Evolutionary conservation across 53 echinoderm and acorn worm species (phyloP).

Genomic region (Paelopatides confundens): DNA sequence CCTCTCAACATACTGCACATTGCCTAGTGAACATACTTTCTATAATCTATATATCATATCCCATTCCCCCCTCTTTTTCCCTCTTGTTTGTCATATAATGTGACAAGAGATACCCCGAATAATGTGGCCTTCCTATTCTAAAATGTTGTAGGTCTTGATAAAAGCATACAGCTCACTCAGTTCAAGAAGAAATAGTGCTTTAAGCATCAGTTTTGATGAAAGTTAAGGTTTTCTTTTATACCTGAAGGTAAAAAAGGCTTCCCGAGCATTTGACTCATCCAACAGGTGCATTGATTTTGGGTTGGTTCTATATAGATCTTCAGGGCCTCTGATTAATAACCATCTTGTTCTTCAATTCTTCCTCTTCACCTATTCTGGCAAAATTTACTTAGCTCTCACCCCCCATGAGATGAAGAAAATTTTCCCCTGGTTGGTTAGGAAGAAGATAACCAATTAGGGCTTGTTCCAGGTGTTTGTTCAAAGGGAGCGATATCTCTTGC

Average conservation of each 20-base stretch:
- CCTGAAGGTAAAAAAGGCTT: constrained; percentile 32
- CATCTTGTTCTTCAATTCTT: constrained; percentile 8
- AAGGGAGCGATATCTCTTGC: background rate
- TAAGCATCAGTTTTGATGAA: constrained; percentile 32
- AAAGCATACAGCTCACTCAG: too few species aligned
- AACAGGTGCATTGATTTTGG: constrained; percentile 40
- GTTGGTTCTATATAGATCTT: constrained; percentile 3
- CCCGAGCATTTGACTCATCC: constrained; percentile 37
- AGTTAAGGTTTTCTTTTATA: constrained; percentile 21
- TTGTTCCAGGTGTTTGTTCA: constrained; percentile 14
- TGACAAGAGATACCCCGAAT: too few species aligned
- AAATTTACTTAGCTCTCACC: constrained; percentile 44
- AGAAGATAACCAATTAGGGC: constrained; percentile 28
- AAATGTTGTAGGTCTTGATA: background rate
- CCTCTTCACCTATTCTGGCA: background rate
- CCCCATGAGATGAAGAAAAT: constrained; percentile 6
- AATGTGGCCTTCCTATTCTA: background rate
- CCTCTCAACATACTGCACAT: too few species aligned
- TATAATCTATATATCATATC: too few species aligned
- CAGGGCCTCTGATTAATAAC: constrained; percentile 42
- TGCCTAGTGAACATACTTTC: too few species aligned
- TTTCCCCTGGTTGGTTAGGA: constrained; percentile 1
- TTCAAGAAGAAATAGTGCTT: constrained; percentile 14
- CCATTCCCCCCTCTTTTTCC: too few species aligned
- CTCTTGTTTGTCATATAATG: too few species aligned